Evolutionary conservation across 2,113 vertebrate species (phyloP).

Genomic region (Eidolon helvum): DNA sequence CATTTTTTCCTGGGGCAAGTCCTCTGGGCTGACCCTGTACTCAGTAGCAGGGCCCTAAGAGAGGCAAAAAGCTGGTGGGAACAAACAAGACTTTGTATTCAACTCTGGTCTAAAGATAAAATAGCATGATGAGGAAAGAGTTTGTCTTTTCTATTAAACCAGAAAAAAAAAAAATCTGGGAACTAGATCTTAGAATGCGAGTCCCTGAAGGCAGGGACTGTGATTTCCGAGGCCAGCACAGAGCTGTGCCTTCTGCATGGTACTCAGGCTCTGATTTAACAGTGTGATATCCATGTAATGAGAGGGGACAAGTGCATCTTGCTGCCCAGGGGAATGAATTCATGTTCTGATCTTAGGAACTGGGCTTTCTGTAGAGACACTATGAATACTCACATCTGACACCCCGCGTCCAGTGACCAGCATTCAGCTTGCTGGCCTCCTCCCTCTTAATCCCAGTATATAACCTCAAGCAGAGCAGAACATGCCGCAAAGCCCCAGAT

Average conservation of each 20-base stretch:
- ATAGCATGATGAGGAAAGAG: background rate
- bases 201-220: background rate
- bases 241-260: fast-evolving
- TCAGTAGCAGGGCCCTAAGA: background rate
- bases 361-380: background rate
- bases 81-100: background rate
- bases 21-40: background rate
- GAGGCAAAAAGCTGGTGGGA: background rate
- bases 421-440: background rate
- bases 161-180: background rate
- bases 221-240: background rate
- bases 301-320: background rate
- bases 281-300: fast-evolving
- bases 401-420: too few species aligned
- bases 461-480: background rate
- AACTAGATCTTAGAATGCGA: background rate
- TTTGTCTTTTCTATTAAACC: background rate
- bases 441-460: background rate
- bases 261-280: background rate
- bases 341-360: background rate
- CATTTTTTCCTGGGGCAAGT: too few species aligned
- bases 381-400: background rate
- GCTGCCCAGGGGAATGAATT: background rate
- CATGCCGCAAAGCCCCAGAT: background rate
- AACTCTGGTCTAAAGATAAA: background rate